Base-by-base conservation (phyloP, 2,888 invertebrate genomes). In the Thereva unica region DNA sequence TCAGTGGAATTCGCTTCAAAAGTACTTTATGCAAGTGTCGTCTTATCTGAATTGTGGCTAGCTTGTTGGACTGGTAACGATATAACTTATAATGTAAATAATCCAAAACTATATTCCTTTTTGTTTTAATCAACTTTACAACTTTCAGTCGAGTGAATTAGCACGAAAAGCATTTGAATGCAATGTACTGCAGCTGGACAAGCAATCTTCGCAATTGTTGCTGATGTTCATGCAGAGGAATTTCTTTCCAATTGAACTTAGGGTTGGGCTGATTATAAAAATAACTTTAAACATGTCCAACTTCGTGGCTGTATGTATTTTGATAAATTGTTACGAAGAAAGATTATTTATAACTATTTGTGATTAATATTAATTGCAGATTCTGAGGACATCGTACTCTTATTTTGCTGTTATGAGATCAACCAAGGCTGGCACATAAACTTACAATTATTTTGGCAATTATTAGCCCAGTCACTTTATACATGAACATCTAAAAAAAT, bases 221-320 rank as follows among this genome's bases (percentile, higher is more conserved):
- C 9, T 52, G 37, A 52, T 52, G 52, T 52, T 52, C n/a, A 52
- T 52, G 52, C 52, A 52, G 34, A 52, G 52, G 35, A 52, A 37
- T 8, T 37, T n/a, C n/a, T 37, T 52, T 7, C 52, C 52, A 7
- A 52, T 52, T 52, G 52, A 52, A 23, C 34, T 52, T 0, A 52
- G 37, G 10, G 52, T 37, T 52, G 52, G 52, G 5, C 35, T 34
- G n/a, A 52, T 52, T 52, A 37, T 52, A 3, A 52, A 52, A 52
- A 52, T 52, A 52, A 52, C 52, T 23, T n/a, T 52, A 34, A 34
- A 52, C 37, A 37, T 52, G 8, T 4, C 52, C 7, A 52, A 52
- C 34, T 52, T 37, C 34, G 37, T 52, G 23, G 37, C 34, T 4
- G 52, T 52, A 52, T 12, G 34, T 5, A 52, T 52, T 5, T 50